Conservation (phyloP, 2,888 invertebrate species). For the Rhopalosiphum nymphaeae region DNA sequence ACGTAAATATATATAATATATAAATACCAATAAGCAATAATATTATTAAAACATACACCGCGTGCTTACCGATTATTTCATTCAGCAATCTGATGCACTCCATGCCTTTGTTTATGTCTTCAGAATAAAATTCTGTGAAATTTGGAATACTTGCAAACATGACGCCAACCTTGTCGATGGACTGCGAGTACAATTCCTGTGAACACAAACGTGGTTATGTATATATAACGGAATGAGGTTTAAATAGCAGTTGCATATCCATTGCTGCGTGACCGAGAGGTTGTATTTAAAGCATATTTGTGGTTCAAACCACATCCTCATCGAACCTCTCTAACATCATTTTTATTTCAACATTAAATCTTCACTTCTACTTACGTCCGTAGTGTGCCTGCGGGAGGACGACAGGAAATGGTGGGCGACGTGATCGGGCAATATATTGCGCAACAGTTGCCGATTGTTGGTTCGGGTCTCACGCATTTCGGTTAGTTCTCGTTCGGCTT, state of each 20-base stretch:
- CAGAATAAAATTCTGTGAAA: constrained; percentile 98
- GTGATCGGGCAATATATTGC: constrained; percentile 96
- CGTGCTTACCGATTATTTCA: constrained; percentile 91
- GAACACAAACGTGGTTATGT: not conserved
- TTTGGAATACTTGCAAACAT: constrained; percentile 98
- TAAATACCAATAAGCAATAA: not conserved
- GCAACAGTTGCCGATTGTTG: constrained; percentile 88
- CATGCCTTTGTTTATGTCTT: constrained; percentile 96
- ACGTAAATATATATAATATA: not conserved
- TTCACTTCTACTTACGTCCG: constrained; percentile 30
- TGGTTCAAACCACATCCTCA: not conserved
- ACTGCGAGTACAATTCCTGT: constrained; percentile 85
- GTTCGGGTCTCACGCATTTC: constrained; percentile 94
- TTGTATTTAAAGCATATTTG: not conserved
- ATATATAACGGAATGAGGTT: not conserved
- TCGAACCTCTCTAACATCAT: not conserved
- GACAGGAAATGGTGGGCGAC: constrained; percentile 94
- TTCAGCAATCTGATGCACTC: constrained; percentile 97
- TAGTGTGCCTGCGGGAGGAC: constrained; percentile 45
- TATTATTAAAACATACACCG: not conserved
- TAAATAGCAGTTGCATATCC: not conserved
- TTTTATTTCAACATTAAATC: not conserved
- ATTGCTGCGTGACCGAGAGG: not conserved
- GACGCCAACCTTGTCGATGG: constrained; percentile 89
- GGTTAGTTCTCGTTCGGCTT: constrained; percentile 91